A percentile compares a stretch with the other conserved stretches of the same genome.
Evolutionary conservation across 1,140 invertebrate genomes (phyloP).

Genomic region (Parasteatoda tepidariorum): DNA sequence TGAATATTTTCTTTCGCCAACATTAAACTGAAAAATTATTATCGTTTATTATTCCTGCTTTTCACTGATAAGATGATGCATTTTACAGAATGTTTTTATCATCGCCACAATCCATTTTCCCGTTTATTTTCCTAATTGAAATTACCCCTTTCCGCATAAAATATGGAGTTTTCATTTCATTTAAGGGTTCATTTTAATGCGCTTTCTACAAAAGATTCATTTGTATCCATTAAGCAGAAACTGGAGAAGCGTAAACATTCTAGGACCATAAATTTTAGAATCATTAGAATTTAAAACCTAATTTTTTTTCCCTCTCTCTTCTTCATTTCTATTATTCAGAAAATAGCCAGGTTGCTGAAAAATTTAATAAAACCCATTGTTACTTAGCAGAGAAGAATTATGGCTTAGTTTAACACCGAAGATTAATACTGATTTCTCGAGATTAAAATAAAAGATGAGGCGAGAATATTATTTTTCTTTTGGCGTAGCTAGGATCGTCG

Average conservation of each 20-base stretch:
- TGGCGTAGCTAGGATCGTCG: too few relatives aligned
- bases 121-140: conserved; percentile 20
- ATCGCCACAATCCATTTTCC: conserved; percentile 33
- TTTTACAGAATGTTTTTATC: conserved; percentile 40
- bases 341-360: conserved; percentile 19
- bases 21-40: background rate
- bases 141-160: conserved; percentile 18
- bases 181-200: background rate
- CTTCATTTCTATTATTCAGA: conserved; percentile 5
- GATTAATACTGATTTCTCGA: too few relatives aligned
- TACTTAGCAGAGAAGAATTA: too few relatives aligned
- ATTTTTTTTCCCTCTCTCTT: conserved; percentile 11
- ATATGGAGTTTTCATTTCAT: conserved; percentile 37
- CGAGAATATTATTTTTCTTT: too few relatives aligned
- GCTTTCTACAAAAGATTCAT: conserved; percentile 26
- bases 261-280: conserved; percentile 50
- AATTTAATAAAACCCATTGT: too few relatives aligned
- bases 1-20: background rate
- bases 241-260: conserved; percentile 59
- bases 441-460: too few relatives aligned
- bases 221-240: conserved; percentile 53
- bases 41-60: background rate
- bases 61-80: background rate
- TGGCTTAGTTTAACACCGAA: too few relatives aligned
- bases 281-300: conserved; percentile 16